A percentile compares a stretch with the other conserved stretches of the same genome.
Evolutionary conservation across 2,888 invertebrate genomes (phyloP).

Genomic region (Sclerodermus sp.): DNA sequence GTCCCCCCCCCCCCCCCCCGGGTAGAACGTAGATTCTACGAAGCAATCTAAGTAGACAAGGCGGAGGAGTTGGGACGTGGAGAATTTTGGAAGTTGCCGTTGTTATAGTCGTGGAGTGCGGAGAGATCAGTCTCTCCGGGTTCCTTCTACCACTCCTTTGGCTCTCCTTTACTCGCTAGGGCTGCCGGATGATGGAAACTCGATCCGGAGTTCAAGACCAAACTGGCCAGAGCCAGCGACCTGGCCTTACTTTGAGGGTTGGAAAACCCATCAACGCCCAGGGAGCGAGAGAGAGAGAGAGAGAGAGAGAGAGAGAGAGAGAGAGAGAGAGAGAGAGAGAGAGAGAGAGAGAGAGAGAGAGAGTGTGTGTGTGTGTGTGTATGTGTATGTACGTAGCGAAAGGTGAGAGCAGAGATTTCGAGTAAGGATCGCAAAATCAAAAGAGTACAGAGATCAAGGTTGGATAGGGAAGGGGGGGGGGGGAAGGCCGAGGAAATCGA

Average conservation of each 20-base stretch:
- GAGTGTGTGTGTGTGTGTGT: too few species aligned
- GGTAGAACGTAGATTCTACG: not conserved
- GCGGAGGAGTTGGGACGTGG: not conserved
- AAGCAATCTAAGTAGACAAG: not conserved
- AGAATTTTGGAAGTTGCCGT: not conserved
- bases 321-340: constrained; percentile 3
- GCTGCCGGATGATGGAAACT: constrained; percentile 31
- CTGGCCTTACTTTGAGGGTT: constrained; percentile 35
- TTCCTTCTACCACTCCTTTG: not conserved
- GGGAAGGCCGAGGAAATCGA: too few species aligned
- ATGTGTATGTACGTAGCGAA: too few species aligned
- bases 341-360: constrained; percentile 6
- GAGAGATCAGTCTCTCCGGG: not conserved
- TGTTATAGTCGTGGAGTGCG: not conserved
- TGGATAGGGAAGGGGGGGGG: too few species aligned
- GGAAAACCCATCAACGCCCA: constrained; percentile 45
- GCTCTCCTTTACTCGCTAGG: constrained; percentile 7
- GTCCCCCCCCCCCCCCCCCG: too few species aligned
- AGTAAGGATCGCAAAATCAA: too few species aligned
- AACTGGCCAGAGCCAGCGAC: constrained; percentile 31
- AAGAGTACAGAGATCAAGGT: too few species aligned
- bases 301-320: constrained; percentile 9
- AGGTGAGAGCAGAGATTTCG: too few species aligned
- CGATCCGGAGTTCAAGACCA: constrained; percentile 38
- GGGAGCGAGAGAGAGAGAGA: constrained; percentile 20